Conservation (phyloP, 2,888 invertebrate genomes). For the Dendrolimus pini region DNA sequence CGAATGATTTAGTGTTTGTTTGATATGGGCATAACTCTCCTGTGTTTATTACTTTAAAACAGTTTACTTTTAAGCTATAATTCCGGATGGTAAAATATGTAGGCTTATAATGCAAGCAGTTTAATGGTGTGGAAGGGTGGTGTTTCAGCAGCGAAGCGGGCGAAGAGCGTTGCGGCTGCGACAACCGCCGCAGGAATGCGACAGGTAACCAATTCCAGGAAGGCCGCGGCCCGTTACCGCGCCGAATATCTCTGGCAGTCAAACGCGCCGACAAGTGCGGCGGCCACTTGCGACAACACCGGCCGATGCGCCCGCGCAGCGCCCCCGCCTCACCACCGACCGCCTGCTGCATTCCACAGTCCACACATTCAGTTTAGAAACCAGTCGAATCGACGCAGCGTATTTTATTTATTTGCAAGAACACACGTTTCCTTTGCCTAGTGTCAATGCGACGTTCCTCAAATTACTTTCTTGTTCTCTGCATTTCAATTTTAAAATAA, state of each 20-base stretch:
- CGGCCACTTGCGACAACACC: constrained; percentile 72
- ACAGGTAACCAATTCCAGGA: constrained; percentile 76
- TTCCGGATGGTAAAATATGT: no score
- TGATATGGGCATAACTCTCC: no score
- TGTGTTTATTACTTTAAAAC: no score
- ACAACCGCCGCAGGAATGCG: constrained; percentile 68
- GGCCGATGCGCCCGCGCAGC: constrained; percentile 50
- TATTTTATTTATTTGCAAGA: constrained; percentile 54
- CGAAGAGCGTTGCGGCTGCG: constrained; percentile 33
- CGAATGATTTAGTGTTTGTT: no score
- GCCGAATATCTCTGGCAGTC: constrained; percentile 74
- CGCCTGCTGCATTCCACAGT: constrained; percentile 64
- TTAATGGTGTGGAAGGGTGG: constrained; percentile 32
- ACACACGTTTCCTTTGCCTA: constrained; percentile 1
- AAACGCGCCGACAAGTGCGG: constrained; percentile 75
- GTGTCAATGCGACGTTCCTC: constrained; percentile 4
- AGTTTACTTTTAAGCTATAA: no score
- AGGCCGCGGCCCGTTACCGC: constrained; percentile 75
- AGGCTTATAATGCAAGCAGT: background rate
- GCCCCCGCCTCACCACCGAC: constrained; percentile 24
- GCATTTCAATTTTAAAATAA: background rate
- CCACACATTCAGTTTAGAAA: constrained; percentile 64
- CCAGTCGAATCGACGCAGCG: constrained; percentile 59
- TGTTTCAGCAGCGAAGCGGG: constrained; percentile 18
- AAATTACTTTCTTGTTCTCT: background rate